Percentiles rank a stretch among this genome's conserved stretches.
Conservation (phyloP, 2,888 invertebrate genomes). For the Phyto melanocephala region DNA sequence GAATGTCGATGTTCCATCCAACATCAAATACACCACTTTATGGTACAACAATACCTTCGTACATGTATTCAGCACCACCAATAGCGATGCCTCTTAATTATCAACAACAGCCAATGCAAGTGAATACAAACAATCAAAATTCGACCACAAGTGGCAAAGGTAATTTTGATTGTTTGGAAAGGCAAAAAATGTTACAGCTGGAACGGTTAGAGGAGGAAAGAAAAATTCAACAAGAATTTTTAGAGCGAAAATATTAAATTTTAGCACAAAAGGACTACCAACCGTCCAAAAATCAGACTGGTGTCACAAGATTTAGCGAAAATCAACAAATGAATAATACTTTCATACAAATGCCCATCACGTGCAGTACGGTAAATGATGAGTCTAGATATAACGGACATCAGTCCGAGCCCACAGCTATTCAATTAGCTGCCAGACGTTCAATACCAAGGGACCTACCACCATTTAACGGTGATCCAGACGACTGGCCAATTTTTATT, state of each 20-base stretch:
- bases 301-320: neutral
- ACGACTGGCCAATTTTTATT: too few species aligned
- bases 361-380: neutral
- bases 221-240: neutral
- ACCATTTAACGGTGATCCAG: slow-evolving; percentile 14
- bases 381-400: too few species aligned
- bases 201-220: neutral
- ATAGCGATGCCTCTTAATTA: neutral
- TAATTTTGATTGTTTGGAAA: too few species aligned
- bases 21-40: too few species aligned
- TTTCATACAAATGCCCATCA: too few species aligned
- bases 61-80: neutral
- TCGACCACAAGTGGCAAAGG: too few species aligned
- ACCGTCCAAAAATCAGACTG: neutral
- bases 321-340: neutral
- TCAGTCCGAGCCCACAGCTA: too few species aligned
- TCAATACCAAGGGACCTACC: neutral
- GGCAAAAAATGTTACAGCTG: slow-evolving; percentile 4
- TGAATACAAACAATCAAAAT: too few species aligned
- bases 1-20: neutral
- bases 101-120: too few species aligned
- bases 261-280: too few species aligned
- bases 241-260: neutral
- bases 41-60: too few species aligned
- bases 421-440: slow-evolving; percentile 14